Evolutionary conservation across 2,888 invertebrate genomes (phyloP).

Genomic region (Hanleya hanleyi): DNA sequence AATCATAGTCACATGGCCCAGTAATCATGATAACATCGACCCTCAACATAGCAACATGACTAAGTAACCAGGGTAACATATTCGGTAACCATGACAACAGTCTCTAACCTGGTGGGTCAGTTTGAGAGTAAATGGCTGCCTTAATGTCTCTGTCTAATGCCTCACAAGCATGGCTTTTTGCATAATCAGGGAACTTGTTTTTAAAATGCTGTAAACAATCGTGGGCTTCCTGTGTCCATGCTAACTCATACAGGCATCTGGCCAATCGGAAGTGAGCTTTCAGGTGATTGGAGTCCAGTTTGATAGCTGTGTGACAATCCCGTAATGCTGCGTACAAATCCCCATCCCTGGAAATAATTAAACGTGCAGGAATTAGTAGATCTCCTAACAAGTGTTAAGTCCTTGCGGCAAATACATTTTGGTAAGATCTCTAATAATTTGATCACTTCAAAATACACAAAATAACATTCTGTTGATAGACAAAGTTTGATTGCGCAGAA

Average conservation of each 20-base stretch:
- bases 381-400: too few relatives aligned
- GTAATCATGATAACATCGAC: too few relatives aligned
- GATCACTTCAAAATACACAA: too few relatives aligned
- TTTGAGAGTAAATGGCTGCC: constrained; percentile 61
- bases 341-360: constrained; percentile 90
- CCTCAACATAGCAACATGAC: too few relatives aligned
- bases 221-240: constrained; percentile 81
- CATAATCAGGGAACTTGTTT: constrained; percentile 82
- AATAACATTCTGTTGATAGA: too few relatives aligned
- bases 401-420: too few relatives aligned
- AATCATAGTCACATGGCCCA: too few relatives aligned
- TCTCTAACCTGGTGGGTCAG: constrained; percentile 21
- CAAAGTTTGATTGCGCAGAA: too few relatives aligned
- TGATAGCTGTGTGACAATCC: constrained; percentile 90
- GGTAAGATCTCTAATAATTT: too few relatives aligned
- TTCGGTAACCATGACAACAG: too few relatives aligned
- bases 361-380: too few relatives aligned
- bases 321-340: constrained; percentile 93
- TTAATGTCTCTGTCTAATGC: constrained; percentile 76
- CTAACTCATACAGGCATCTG: constrained; percentile 84
- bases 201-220: constrained; percentile 79
- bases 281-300: constrained; percentile 83
- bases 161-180: constrained; percentile 77
- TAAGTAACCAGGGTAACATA: too few relatives aligned
- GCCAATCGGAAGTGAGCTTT: constrained; percentile 83